Evolutionary conservation across 2,113 vertebrate species (phyloP).

Genomic region (Perca fluviatilis): DNA sequence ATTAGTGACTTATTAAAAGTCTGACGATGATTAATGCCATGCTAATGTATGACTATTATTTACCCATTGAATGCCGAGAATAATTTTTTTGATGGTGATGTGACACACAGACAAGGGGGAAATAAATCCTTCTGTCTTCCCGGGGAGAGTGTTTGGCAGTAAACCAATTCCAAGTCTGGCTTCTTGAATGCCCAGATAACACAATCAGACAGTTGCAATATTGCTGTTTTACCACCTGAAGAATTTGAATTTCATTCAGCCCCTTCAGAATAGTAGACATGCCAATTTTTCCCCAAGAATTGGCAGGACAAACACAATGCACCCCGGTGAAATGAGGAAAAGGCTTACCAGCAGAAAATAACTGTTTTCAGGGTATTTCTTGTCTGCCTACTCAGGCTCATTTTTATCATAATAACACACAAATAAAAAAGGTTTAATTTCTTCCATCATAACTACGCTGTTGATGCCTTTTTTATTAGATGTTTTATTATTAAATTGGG

Average conservation of each 20-base stretch:
- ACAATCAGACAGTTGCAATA: constrained; percentile 82
- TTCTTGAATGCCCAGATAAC: constrained; percentile 83
- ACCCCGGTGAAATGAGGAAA: constrained; percentile 71
- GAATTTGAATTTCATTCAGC: constrained; percentile 81
- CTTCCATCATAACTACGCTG: constrained; percentile 48
- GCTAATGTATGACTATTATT: constrained; percentile 83
- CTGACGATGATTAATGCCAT: constrained; percentile 77
- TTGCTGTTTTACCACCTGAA: constrained; percentile 83
- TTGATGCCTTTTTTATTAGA: constrained; percentile 65
- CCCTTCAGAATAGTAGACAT: constrained; percentile 74
- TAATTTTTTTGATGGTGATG: constrained; percentile 84
- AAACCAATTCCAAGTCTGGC: constrained; percentile 82
- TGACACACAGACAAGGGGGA: constrained; percentile 85
- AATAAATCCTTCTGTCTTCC: constrained; percentile 85
- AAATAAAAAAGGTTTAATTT: constrained; percentile 72
- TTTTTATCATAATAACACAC: constrained; percentile 71
- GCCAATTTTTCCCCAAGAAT: constrained; percentile 75
- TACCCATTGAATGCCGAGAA: constrained; percentile 79
- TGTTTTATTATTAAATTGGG: constrained; percentile 76
- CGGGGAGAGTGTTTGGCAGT: constrained; percentile 80
- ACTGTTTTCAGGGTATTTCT: constrained; percentile 55
- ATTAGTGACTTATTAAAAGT: constrained; percentile 77
- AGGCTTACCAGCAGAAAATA: constrained; percentile 72
- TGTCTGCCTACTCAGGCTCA: constrained; percentile 53
- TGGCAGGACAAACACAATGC: constrained; percentile 78